phyloP scores from a whole-genome alignment of 2,888 invertebrate species.

The Diachrysia chrysitis region DNA sequence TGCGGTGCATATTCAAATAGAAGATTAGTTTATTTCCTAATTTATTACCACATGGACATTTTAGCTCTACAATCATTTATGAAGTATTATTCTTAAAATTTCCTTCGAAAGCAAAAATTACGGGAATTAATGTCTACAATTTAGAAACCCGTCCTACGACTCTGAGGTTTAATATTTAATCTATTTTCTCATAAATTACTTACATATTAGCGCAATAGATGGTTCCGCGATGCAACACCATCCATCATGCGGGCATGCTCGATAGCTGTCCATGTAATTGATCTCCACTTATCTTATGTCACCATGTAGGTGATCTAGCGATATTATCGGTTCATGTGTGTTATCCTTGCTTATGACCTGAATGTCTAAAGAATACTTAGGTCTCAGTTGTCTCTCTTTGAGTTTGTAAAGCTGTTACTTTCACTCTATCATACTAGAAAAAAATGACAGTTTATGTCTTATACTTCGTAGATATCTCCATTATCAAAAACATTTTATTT shows the following conservation, averaged over 20 bases:
- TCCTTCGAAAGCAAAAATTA: too few species aligned
- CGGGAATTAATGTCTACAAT: too few species aligned
- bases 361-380: conserved; percentile 6
- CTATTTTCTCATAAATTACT: conserved; percentile 57
- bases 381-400: neutral
- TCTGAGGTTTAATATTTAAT: conserved; percentile 47
- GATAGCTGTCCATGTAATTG: conserved; percentile 35
- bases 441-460: too few species aligned
- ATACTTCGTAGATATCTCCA: too few species aligned
- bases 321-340: neutral
- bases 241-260: conserved; percentile 34
- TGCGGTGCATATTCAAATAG: too few species aligned
- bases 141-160: conserved; percentile 40
- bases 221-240: conserved; percentile 46
- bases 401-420: neutral
- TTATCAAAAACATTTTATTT: too few species aligned
- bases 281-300: conserved; percentile 33
- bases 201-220: conserved; percentile 53
- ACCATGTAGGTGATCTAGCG: conserved; percentile 2
- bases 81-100: too few species aligned
- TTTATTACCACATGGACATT: too few species aligned
- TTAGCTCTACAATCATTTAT: too few species aligned
- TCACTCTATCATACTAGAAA: neutral
- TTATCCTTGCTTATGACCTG: conserved; percentile 13
- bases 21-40: too few species aligned